These are phyloP conservation scores for Gopherus evgoodei DNA, from an alignment of 2,113 vertebrate genomes.

Conservation along the genomic window DNA sequence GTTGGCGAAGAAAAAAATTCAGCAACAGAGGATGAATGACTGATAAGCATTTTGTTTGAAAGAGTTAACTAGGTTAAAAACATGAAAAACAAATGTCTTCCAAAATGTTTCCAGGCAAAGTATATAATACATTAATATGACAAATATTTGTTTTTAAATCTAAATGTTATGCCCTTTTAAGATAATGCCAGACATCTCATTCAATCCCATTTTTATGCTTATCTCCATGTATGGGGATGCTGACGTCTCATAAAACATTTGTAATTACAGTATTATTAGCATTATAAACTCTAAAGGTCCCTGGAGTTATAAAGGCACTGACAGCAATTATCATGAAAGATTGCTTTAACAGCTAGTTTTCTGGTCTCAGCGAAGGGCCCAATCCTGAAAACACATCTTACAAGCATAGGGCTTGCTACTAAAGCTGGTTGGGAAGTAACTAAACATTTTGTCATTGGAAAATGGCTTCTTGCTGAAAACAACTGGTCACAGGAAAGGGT, in stretches of 20 bases:
- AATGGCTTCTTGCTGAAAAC: neutral
- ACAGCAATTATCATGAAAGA: slow-evolving; percentile 37
- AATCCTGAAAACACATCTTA: neutral
- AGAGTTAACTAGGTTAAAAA: neutral
- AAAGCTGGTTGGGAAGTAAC: neutral
- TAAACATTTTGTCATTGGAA: neutral
- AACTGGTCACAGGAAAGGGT: neutral
- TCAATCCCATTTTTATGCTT: neutral
- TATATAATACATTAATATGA: neutral
- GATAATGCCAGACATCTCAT: neutral
- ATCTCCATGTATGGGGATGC: neutral
- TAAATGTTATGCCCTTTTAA: neutral
- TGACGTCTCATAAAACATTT: neutral
- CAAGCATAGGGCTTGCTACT: neutral
- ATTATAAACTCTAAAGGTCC: neutral
- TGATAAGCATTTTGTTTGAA: neutral
- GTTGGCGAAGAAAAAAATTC: neutral
- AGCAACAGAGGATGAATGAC: fast-evolving
- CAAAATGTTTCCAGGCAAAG: neutral
- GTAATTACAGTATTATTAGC: neutral
- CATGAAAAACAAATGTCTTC: neutral
- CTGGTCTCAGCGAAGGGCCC: neutral
- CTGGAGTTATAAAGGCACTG: neutral
- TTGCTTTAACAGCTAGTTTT: neutral
- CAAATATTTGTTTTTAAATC: neutral